A percentile compares a stretch with the other conserved stretches of the same genome.
Conservation (phyloP, 2,113 vertebrate species). For the Sisor rabdophorus region DNA sequence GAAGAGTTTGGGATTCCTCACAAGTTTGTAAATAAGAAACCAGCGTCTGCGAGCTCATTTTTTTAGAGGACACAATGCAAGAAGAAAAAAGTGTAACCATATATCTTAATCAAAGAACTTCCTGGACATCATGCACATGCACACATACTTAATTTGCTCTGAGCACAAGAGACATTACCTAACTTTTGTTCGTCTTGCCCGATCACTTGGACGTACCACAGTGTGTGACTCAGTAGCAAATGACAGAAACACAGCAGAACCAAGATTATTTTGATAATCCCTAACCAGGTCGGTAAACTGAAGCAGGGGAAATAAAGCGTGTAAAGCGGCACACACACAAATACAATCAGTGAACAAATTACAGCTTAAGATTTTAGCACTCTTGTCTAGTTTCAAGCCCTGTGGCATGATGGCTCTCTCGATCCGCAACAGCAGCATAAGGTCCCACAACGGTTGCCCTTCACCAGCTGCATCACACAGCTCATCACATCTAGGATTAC, state of each 20-base stretch:
- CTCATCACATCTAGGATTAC: constrained; percentile 79
- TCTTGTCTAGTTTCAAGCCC: constrained; percentile 77
- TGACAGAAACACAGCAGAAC: constrained; percentile 82
- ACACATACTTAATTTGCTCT: too few relatives aligned
- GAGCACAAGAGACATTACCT: too few relatives aligned
- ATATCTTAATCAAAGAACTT: too few relatives aligned
- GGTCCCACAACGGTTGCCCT: constrained; percentile 70
- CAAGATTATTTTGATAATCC: constrained; percentile 85
- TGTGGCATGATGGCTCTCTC: constrained; percentile 84
- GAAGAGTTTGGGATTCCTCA: constrained; percentile 39
- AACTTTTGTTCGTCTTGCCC: too few relatives aligned
- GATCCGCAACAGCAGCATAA: constrained; percentile 80
- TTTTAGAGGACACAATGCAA: constrained; percentile 58
- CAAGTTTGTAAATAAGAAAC: constrained; percentile 61
- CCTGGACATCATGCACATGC: too few relatives aligned
- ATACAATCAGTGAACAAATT: too few relatives aligned
- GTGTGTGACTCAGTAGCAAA: constrained; percentile 64
- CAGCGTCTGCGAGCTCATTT: constrained; percentile 68
- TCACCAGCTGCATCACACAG: constrained; percentile 73
- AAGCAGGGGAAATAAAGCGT: background rate
- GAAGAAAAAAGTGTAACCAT: background rate
- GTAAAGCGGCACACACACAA: too few relatives aligned
- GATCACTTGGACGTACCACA: too few relatives aligned
- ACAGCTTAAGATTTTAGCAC: constrained; percentile 54
- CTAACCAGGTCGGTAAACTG: constrained; percentile 83